A percentile compares a stretch with the other conserved stretches of the same genome.
phyloP scores from a whole-genome alignment of 2,113 vertebrate genomes.

The Halcyon malimbica region DNA sequence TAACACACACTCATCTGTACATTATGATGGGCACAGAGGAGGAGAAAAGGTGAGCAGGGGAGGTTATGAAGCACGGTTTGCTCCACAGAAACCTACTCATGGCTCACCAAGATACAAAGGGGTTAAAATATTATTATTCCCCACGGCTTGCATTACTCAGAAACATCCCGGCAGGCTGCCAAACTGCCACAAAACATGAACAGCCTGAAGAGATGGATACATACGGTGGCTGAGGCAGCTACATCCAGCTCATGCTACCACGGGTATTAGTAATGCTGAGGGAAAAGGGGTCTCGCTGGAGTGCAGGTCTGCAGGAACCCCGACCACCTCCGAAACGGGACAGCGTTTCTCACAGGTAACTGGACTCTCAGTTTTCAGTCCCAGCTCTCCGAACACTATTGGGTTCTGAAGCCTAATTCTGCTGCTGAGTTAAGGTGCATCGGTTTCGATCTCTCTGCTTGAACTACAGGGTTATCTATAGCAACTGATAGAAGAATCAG shows the following conservation, averaged over 20 bases:
- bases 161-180: background rate
- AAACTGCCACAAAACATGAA: conserved; percentile 8
- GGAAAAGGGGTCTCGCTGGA: background rate
- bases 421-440: background rate
- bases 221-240: conserved; percentile 8
- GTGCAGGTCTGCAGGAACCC: accelerated
- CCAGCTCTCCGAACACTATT: background rate
- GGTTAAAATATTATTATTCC: conserved; percentile 25
- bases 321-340: accelerated
- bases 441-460: background rate
- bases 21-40: background rate
- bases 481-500: background rate
- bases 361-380: accelerated
- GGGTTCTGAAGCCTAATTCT: background rate
- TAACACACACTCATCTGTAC: accelerated
- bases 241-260: background rate
- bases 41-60: background rate
- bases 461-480: background rate
- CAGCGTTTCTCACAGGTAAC: background rate
- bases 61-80: background rate
- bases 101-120: background rate
- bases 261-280: background rate
- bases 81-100: background rate
- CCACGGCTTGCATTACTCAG: conserved; percentile 9
- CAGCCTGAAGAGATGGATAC: conserved; percentile 7